Base-by-base conservation (phyloP, 1,140 invertebrate species). In the Contarinia nasturtii region DNA sequence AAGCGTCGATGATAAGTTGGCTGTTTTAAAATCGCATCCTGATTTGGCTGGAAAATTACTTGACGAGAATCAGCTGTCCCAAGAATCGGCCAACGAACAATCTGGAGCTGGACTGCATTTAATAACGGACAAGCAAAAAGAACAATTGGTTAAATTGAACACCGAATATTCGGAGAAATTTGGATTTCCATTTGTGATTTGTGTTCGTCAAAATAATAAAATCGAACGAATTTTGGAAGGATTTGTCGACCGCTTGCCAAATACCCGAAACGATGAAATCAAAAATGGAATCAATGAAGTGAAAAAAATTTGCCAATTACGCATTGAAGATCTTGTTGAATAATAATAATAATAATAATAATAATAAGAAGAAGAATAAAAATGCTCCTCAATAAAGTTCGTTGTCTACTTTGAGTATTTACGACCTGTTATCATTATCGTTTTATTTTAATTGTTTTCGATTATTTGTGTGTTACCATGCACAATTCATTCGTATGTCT, bases 121-220 rank as follows among this genome's bases (percentile, higher is more conserved):
- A 33, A 55, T 80, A 17, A 68, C 69, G 4, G 49, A 52, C 15
- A 67, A 72, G 44, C 71, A 79, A 50, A 70, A 67, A 52, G 48
- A 54, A 10, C 54, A 59, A 34, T 62, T 82, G 21, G 66, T 66
- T 46, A 51, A 60, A 33, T 58, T 68, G 33, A 80, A 79, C 58
- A 49, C 64, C 51, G 58, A 61, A 73, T 82, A 82, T 53, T 75
- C 71, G 59, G 54, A 61, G 17, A 79, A 78, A 54, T 79, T 79
- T 64, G 71, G 71, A 33, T 80, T 80, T 59, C 79, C 79, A 7
- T 82, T 80, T 61, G 73, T 82, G 22, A 77, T 80, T 44, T 80
- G 76, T 56, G 77, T 71, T 7, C 65, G 76, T 50, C 67, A 75
- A 65, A 19, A n/a, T n/a, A 80, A 80, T 53, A 76, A 77, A 57